These are phyloP conservation scores for Spodoptera litura DNA, from an alignment of 1,140 invertebrate genomes.

Conservation along the genomic window DNA sequence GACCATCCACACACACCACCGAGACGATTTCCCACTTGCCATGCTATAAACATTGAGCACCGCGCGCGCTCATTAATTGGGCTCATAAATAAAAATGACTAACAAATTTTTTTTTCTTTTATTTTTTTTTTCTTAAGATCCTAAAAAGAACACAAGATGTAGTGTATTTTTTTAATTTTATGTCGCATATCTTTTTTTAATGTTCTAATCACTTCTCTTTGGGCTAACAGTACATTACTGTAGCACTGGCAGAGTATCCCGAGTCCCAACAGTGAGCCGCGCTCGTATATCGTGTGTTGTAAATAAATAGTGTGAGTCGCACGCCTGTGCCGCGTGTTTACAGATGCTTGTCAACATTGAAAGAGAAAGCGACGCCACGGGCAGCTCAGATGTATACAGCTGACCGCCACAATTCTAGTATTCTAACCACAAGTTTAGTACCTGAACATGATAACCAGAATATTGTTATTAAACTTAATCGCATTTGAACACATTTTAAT, in stretches of 20 bases:
- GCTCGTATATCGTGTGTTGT: neutral
- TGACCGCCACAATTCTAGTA: neutral
- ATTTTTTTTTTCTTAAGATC: neutral
- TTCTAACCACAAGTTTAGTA: too few relatives aligned
- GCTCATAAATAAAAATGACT: slow-evolving; percentile 28
- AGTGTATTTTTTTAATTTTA: neutral
- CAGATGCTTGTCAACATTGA: slow-evolving; percentile 34
- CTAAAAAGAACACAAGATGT: neutral
- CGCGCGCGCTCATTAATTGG: slow-evolving; percentile 51
- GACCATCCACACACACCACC: slow-evolving; percentile 55
- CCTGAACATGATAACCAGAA: too few relatives aligned
- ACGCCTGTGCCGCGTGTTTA: slow-evolving; percentile 5
- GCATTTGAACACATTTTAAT: too few relatives aligned
- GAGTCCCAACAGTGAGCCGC: slow-evolving; percentile 1
- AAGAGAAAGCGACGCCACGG: slow-evolving; percentile 13
- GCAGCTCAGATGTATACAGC: neutral
- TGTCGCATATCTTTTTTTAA: neutral
- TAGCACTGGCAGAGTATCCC: neutral
- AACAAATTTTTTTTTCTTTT: neutral
- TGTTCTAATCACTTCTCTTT: slow-evolving; percentile 1
- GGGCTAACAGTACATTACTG: neutral
- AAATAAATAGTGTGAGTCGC: slow-evolving; percentile 5
- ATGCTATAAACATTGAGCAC: slow-evolving; percentile 55
- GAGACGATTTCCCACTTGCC: slow-evolving; percentile 51
- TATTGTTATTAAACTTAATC: too few relatives aligned